Evolutionary conservation across 2,888 invertebrate genomes (phyloP), one percentile per base, ranked within the genome.

Genomic region (Trisateles emortualis): DNA sequence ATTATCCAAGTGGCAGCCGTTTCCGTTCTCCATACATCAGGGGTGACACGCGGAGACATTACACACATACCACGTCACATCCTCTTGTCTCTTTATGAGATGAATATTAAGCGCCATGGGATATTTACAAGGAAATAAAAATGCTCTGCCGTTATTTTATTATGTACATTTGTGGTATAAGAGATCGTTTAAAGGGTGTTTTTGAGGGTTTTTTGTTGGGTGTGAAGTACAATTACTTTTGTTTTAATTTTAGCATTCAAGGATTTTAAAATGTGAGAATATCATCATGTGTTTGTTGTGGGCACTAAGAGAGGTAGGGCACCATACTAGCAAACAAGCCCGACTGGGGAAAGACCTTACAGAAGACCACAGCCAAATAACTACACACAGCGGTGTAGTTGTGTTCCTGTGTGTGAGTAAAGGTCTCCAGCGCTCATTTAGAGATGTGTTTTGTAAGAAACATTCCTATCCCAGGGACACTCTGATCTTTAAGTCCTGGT

Each of bases 21-120:
- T 60, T 70, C 70, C 60, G 45, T 60, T 39, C 9, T 6, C 14
- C 44, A 36, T 52, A 57, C 19, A 57, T 52, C 57, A 49, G 2
- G 35, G 41, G 36, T 49, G 17, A 33, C 36, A 46, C 39, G 41
- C 35, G 41, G 17, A 39, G 44, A 32, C 52, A 48, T 57, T 52
- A 58, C 30, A 78, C 72, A 81, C 80, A 87, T 83, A 79, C 82
- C 87, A 78, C 81, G 80, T 80, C 70, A 66, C 79, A 26, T 40
- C 46, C 76, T 72, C 79, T 76, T 78, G 78, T 79, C 79, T 80
- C 81, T 58, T 79, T 86, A 87, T 83, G 84, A 86, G 84, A 79
- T 81, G 85, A 88, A 89, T 89, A 89, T 88, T 88, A 87, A 89
- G 80, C 80, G 75, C 67, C 75, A 47, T 59, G 72, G 78, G 77